Base-by-base conservation (phyloP, 2,888 invertebrate species). In the Entomobrya multifasciata region DNA sequence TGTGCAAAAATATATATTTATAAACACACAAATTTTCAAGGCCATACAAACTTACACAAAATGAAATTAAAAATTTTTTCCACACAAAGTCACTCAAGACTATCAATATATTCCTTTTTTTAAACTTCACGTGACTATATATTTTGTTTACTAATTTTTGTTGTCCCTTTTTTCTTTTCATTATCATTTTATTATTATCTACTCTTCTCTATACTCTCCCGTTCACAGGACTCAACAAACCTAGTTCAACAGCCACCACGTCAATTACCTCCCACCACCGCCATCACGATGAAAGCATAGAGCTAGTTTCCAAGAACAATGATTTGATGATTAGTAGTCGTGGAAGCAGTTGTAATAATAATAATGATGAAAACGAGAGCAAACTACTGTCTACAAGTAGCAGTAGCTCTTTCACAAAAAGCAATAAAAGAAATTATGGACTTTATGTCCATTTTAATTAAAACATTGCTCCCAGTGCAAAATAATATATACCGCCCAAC, bases 151-250 rank as follows among this genome's bases (percentile, higher is more conserved):
- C n/a, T n/a, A n/a, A n/a, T n/a, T n/a, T 78, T 60, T 30, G 70
- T 85, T 79, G 85, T 70, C 72, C 78, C 85, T 55, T 17, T 60
- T 62, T 25, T 52, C 57, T 77, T 65, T 65, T 47, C 30, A 6
- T 36, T 8, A 8, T 36, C 36, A 41, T 65, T 79, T 65, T 49
- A 17, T 84, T n/a, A n/a, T n/a, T n/a, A n/a, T n/a, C n/a, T n/a
- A n/a, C n/a, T n/a, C n/a, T n/a, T n/a, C n/a, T n/a, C n/a, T n/a
- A n/a, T n/a, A n/a, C n/a, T n/a, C n/a, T n/a, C n/a, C n/a, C n/a
- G n/a, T n/a, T 72, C 70, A 85, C 85, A 85, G 85, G 85, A 77
- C 78, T 78, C 57, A 81, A 81, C 81, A 85, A 85, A 72, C 85
- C 85, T 78, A 6, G 36, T 36, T 85, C 85, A 72, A 85, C 85